Base-by-base conservation (phyloP, 1,140 invertebrate species). In the Galendromus occidentalis region DNA sequence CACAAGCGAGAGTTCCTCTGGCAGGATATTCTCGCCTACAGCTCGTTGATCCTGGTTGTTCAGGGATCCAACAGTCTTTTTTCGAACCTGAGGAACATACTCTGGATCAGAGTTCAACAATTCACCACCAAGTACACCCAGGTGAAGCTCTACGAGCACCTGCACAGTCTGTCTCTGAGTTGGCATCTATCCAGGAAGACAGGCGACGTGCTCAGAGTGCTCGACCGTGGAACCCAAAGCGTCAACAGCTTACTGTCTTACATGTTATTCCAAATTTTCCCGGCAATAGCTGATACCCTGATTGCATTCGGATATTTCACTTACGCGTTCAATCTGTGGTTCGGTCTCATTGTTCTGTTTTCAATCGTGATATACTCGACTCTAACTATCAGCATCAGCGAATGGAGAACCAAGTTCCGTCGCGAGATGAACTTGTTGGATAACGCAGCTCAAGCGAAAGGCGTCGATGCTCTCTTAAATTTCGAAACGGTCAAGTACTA, bases 401-500 rank as follows among this genome's bases (percentile, higher is more conserved):
- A 97, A 78, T 97, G 92, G 92, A 80, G 93, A 41, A 96, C 91
- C 0, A 92, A 95, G 74, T 96, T 85, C 74, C 85, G 93, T 71
- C 78, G 91, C 33, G 80, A 85, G 17, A 93, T 93, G 88, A 98
- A 98, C 76, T 77, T 86, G 20, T 84, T 88, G 0, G 92, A 97
- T 72, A 97, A 97, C 77, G 86, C 84, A 59, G 84, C 85, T 65
- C 85, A 88, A 73, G 85, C 89, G n/a, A 82, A 85, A 55, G 92
- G 86, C 67, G 91, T 96, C 0, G 93, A 98, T 75, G 95, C 92
- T n/a, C 77, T 98, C 42, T 79, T 97, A 0, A 98, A 97, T 77
- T 96, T 92, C 78, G 92, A 97, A 79, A 97, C 93, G 4, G 76
- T 96, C 0, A 98, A 97, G 76, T 96, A 97, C 77, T 97, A 96